Percentiles rank a stretch among this genome's conserved stretches.
phyloP scores from a whole-genome alignment of 92 coral and sea anemone species.

The Epizoanthus illoricatus region DNA sequence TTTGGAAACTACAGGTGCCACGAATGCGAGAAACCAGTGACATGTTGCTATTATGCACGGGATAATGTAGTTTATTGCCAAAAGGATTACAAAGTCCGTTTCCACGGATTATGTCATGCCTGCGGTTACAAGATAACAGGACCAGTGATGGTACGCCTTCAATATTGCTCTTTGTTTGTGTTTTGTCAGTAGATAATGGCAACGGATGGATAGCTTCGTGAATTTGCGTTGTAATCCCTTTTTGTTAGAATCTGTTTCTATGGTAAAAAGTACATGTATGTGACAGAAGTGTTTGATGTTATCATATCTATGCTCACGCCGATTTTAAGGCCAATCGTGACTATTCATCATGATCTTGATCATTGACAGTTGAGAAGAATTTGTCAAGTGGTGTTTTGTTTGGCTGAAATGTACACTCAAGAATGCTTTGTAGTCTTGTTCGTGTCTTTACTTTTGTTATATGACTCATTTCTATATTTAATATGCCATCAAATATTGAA shows the following conservation, averaged over 20 bases:
- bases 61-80: conserved; percentile 75
- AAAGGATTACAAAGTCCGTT: conserved; percentile 75
- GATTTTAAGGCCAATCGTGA: not conserved
- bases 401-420: not conserved
- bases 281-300: too few relatives aligned
- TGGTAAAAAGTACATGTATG: not conserved
- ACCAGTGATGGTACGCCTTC: conserved; percentile 73
- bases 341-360: too few relatives aligned
- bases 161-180: conserved; percentile 8
- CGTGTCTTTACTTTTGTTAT: not conserved
- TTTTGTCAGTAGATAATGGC: not conserved
- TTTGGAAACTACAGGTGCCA: conserved; percentile 64
- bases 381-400: conserved; percentile 22
- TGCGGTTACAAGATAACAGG: conserved; percentile 86
- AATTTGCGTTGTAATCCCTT: not conserved
- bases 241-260: not conserved
- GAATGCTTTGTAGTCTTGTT: not conserved
- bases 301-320: too few relatives aligned
- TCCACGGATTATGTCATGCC: conserved; percentile 72
- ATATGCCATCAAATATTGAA: not conserved
- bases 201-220: not conserved
- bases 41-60: conserved; percentile 67
- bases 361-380: conserved; percentile 27
- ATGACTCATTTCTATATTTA: conserved; percentile 19
- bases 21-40: conserved; percentile 66